Evolutionary conservation across 2,888 invertebrate genomes (phyloP), one percentile per base, ranked within the genome.

Genomic region (Lycaena phlaeas): DNA sequence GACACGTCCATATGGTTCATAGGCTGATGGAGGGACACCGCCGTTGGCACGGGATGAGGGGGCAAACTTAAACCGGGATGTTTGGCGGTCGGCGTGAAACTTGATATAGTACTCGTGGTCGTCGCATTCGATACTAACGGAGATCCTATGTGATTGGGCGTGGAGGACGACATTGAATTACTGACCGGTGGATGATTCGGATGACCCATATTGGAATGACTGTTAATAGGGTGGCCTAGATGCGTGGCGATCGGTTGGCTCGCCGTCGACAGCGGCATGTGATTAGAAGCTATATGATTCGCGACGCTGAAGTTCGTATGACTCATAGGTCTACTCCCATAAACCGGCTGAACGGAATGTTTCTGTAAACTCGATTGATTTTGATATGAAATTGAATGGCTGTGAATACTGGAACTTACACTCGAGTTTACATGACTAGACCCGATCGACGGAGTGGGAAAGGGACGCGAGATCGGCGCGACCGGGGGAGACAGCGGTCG

Each of bases 381-480:
- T 61, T 76, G 81, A 61, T 70, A 82, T 46, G 81, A 64, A 57
- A 76, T 69, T 54, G 77, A 59, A 58, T 76, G 81, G 57, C 64
- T 64, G 63, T 76, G 79, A 68, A 77, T 68, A 70, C 73, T 71
- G 65, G 81, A 70, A 70, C 70, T 74, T 60, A 72, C 57, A 69
- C 67, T 78, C 53, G 81, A 77, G 75, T 72, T 81, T 64, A 73
- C 71, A 71, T 82, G 82, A 82, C 82, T 82, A 82, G 82, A 82
- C 64, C 78, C 79, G 68, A 81, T 77, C 57, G 75, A 61, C 54
- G 79, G 73, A 57, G 66, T 56, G 49, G 74, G 72, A 49, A 69
- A 78, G 50, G 78, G 70, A 57, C 79, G 79, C 46, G 76, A 72
- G 46, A 64, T 59, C 40, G 72, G 71, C 46, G 68, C 68, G 44